These are phyloP conservation scores for Grus americana DNA, from an alignment of 2,113 vertebrate genomes.

Conservation along the genomic window DNA sequence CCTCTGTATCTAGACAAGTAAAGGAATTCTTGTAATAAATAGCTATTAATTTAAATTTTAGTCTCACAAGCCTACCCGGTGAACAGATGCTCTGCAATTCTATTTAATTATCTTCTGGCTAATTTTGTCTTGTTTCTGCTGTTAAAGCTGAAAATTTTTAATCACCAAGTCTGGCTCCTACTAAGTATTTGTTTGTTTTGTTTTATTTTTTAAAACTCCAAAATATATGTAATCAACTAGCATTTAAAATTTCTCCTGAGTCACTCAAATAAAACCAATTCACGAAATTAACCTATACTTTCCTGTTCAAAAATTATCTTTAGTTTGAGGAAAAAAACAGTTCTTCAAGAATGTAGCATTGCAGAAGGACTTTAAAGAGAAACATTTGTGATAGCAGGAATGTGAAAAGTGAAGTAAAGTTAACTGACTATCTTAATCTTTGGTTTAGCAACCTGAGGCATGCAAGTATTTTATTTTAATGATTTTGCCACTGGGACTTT, in stretches of 20 bases:
- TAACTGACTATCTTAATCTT: neutral
- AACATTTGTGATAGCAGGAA: neutral
- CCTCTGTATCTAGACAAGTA: neutral
- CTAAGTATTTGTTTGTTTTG: neutral
- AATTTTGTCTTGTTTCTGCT: slow-evolving; percentile 20
- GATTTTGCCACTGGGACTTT: neutral
- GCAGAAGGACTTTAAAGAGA: neutral
- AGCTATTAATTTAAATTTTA: neutral
- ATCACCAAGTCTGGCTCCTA: neutral
- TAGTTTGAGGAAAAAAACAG: neutral
- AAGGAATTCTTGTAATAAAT: neutral
- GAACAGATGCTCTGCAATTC: neutral
- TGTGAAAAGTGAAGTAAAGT: neutral
- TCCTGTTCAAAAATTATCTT: neutral
- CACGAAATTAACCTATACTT: neutral
- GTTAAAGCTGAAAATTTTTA: neutral
- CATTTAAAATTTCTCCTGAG: neutral
- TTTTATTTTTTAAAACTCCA: neutral
- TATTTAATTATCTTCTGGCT: neutral
- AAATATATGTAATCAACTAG: neutral
- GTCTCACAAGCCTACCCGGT: neutral
- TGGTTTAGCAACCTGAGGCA: neutral
- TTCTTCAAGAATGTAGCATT: neutral
- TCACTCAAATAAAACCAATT: neutral
- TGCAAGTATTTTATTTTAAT: neutral